phyloP scores from a whole-genome alignment of 2,797 vertebrate species.

The Tympanoctomys barrerae region DNA sequence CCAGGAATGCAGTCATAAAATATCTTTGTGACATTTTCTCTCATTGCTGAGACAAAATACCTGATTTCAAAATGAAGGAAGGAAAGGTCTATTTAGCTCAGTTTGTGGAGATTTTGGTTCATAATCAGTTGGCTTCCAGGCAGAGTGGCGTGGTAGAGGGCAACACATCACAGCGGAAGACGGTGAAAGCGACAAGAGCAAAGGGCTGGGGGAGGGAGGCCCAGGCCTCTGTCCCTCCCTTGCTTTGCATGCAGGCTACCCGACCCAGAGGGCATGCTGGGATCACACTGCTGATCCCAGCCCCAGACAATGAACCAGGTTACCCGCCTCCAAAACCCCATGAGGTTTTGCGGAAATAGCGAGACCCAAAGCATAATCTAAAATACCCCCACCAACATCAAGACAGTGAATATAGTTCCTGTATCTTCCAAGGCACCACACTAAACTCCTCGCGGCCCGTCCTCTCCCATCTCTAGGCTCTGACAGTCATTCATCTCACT shows the following conservation, averaged over 20 bases:
- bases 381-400: too few relatives aligned
- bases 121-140: background rate
- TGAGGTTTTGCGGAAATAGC: background rate
- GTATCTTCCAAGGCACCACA: background rate
- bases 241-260: background rate
- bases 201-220: too few relatives aligned
- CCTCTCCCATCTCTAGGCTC: too few relatives aligned
- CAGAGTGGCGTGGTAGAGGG: background rate
- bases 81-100: background rate
- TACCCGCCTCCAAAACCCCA: background rate
- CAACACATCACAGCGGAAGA: background rate
- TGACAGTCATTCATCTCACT: too few relatives aligned
- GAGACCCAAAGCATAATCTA: background rate
- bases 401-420: too few relatives aligned
- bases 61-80: background rate
- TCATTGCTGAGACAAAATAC: background rate
- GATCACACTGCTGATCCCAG: background rate
- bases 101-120: background rate
- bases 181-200: background rate
- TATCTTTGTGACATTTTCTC: background rate
- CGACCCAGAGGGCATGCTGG: accelerated
- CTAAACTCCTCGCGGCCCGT: background rate
- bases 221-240: background rate
- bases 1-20: background rate
- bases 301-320: background rate